Conservation (phyloP, 2,113 vertebrate species). For the Semicossyphus pulcher region DNA sequence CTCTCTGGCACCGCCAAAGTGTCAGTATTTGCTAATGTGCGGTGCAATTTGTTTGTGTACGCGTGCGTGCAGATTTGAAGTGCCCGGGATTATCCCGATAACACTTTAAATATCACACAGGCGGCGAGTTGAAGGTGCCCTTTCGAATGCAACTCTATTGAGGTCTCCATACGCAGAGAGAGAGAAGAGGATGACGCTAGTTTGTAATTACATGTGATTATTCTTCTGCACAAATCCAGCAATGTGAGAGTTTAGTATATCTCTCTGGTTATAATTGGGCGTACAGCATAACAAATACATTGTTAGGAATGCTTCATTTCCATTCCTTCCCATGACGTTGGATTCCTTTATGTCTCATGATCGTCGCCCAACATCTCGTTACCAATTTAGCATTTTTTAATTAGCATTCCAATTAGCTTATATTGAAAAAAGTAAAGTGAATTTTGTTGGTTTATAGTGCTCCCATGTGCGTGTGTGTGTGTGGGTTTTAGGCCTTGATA, state of each 20-base stretch:
- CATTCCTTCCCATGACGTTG: constrained; percentile 41
- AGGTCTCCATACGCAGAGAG: constrained; percentile 29
- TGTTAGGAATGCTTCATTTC: constrained; percentile 51
- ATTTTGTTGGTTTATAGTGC: constrained; percentile 28
- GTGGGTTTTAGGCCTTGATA: constrained; percentile 33
- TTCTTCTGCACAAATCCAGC: constrained; percentile 34
- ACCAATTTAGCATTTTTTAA: constrained; percentile 59
- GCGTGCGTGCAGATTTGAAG: constrained; percentile 30
- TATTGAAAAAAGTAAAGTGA: constrained; percentile 38
- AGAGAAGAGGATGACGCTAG: constrained; percentile 6
- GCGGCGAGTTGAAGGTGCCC: constrained; percentile 50
- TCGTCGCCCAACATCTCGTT: constrained; percentile 39
- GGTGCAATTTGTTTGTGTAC: constrained; percentile 25
- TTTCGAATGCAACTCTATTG: constrained; percentile 45
- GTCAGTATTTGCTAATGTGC: constrained; percentile 46
- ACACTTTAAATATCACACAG: constrained; percentile 59
- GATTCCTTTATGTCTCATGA: constrained; percentile 34
- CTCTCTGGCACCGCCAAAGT: constrained; percentile 48
- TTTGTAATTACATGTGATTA: constrained; percentile 39
- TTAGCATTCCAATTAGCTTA: constrained; percentile 65
- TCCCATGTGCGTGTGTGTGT: constrained; percentile 12
- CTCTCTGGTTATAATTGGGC: constrained; percentile 34
- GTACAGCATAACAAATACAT: constrained; percentile 56
- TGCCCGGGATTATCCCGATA: constrained; percentile 43
- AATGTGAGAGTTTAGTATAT: constrained; percentile 12